These are phyloP conservation scores for Cavia aperea DNA, from an alignment of 2,113 vertebrate genomes.

Conservation along the genomic window DNA sequence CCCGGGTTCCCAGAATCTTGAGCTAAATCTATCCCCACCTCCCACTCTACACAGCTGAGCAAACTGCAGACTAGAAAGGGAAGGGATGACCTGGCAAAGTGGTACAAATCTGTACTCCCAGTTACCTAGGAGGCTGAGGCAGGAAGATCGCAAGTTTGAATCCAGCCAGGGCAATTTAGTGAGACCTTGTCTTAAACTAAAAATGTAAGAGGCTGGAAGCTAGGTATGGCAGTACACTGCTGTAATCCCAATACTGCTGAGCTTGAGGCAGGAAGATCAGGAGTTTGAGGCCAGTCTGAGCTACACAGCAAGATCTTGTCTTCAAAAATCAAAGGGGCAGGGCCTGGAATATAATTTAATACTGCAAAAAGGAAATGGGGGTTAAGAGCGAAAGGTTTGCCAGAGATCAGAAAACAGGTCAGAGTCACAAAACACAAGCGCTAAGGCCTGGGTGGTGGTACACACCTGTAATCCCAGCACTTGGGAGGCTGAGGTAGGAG, in stretches of 20 bases:
- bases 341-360: neutral
- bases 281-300: neutral
- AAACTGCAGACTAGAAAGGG: conserved; percentile 25
- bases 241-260: neutral
- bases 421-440: neutral
- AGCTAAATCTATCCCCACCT: neutral
- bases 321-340: neutral
- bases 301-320: neutral
- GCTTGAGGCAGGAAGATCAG: neutral
- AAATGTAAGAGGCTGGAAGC: neutral
- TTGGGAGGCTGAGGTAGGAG: neutral
- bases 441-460: too few species aligned
- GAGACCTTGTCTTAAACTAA: neutral
- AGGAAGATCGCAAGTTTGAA: neutral
- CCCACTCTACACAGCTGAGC: conserved; percentile 57
- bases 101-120: neutral
- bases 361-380: neutral
- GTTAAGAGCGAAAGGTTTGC: neutral
- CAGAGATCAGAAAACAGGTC: neutral
- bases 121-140: neutral
- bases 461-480: too few species aligned
- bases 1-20: neutral
- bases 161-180: neutral
- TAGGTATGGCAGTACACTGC: neutral
- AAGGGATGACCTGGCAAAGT: neutral